Base-by-base conservation (phyloP, 2,113 vertebrate species). In the Capra hircus region DNA sequence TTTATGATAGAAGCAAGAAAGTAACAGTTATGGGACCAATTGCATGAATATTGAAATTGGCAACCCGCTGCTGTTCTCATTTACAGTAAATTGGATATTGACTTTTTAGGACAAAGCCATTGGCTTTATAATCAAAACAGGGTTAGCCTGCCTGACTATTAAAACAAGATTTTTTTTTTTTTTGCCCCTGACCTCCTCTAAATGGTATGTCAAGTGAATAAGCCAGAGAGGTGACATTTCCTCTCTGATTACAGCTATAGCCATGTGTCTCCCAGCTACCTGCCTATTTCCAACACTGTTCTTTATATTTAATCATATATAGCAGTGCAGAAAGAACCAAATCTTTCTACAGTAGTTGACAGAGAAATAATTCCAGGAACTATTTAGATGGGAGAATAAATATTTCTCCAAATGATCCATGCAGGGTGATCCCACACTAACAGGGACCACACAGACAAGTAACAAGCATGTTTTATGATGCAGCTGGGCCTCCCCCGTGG, bases 191-290 rank as follows among this genome's bases (percentile, higher is more conserved):
- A 95, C 97, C 94, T 92, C 85, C 94, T 97, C 92, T 96, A 96
- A 97, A 93, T 97, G 85, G 88, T 96, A 84, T 91, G 88, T 98
- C 97, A 97, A 89, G 95, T 93, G 96, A 97, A 95, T 97, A 97
- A 96, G 90, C 97, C 59, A 3, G 74, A 91, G 94, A 96, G 92
- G 94, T 96, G 97, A 94, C 96, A 95, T 97, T 98, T 96, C 89
- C 95, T 97, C 95, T 95, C 77, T 84, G 67, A 94, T 86, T 90
- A 28, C 21, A 23, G 84, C 94, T 89, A 67, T 87, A 48, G 45
- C 96, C 94, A 64, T 94, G 95, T 92, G 83, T 86, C 88, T 92
- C 89, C 64, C n/a, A 91, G 89, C 25, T 88, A 90, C 87, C 91
- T 88, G 88, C 92, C 91, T 88, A 71, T 90, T 98, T 96, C 88